These are phyloP conservation scores for Allophyes oxyacanthae DNA, from an alignment of 2,888 invertebrate species.

Conservation along the genomic window DNA sequence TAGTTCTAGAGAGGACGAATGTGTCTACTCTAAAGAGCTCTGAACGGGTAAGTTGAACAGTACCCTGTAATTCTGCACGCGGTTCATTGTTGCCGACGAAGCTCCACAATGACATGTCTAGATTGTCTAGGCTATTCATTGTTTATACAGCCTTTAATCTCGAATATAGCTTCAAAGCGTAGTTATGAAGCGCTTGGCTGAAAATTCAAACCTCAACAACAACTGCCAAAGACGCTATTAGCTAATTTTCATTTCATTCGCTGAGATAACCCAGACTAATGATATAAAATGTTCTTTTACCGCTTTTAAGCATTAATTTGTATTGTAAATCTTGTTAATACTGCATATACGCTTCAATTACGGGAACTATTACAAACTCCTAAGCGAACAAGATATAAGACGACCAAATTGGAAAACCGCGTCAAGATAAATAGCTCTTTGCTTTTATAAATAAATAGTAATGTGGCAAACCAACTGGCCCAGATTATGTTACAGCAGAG, in stretches of 20 bases:
- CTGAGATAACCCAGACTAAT: no score
- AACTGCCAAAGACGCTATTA: no score
- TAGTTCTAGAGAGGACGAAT: slow-evolving; percentile 28
- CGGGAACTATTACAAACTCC: slow-evolving; percentile 24
- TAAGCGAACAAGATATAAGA: slow-evolving; percentile 22
- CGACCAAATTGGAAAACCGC: slow-evolving; percentile 36
- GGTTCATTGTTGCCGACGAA: slow-evolving; percentile 29
- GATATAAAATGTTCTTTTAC: no score
- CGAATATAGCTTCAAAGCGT: no score
- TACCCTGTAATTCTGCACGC: slow-evolving; percentile 29
- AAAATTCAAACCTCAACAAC: no score
- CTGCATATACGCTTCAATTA: slow-evolving; percentile 21
- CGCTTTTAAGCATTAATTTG: slow-evolving; percentile 7
- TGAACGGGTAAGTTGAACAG: slow-evolving; percentile 37
- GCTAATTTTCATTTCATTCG: no score
- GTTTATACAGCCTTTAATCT: slow-evolving; percentile 8
- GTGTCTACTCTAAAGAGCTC: slow-evolving; percentile 27
- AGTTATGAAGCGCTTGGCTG: no score
- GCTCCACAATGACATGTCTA: slow-evolving; percentile 32
- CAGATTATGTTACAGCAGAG: slow-evolving; percentile 31
- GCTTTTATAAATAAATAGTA: slow-evolving; percentile 40
- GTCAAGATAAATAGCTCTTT: slow-evolving; percentile 27
- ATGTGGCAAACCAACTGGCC: slow-evolving; percentile 28
- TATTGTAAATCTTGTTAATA: slow-evolving; percentile 13
- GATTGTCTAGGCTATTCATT: slow-evolving; percentile 15